Percentiles rank a stretch among this genome's conserved stretches.
Conservation (phyloP, 2,113 vertebrate species). For the Thymallus thymallus region DNA sequence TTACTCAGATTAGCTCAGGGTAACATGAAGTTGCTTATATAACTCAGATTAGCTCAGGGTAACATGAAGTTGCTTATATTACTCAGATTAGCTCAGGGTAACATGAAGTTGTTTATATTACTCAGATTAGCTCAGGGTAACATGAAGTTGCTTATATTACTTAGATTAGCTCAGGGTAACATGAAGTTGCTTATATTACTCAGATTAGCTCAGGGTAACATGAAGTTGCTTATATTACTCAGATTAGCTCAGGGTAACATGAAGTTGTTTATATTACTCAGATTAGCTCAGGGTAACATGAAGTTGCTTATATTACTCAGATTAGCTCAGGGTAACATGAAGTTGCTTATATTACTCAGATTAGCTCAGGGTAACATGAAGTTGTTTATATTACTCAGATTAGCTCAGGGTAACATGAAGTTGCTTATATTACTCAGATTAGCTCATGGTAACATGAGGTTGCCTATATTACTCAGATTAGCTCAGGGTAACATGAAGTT, state of each 20-base stretch:
- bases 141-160: too few species aligned
- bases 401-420: conserved; percentile 30
- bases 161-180: conserved; percentile 24
- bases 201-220: conserved; percentile 24
- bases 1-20: conserved; percentile 22
- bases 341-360: conserved; percentile 10
- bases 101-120: too few species aligned
- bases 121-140: conserved; percentile 24
- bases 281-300: conserved; percentile 30
- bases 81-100: conserved; percentile 23
- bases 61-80: too few species aligned
- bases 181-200: too few species aligned
- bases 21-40: too few species aligned
- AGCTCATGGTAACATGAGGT: conserved; percentile 31
- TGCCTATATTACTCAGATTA: conserved; percentile 3
- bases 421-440: conserved; percentile 9
- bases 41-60: conserved; percentile 21
- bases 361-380: conserved; percentile 29
- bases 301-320: conserved; percentile 7
- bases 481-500: conserved; percentile 32
- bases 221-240: too few species aligned
- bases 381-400: conserved; percentile 11
- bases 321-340: conserved; percentile 29
- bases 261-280: too few species aligned
- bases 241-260: conserved; percentile 29